Evolutionary conservation across 2,888 invertebrate genomes (phyloP).

Genomic region (Latrodectus elegans): DNA sequence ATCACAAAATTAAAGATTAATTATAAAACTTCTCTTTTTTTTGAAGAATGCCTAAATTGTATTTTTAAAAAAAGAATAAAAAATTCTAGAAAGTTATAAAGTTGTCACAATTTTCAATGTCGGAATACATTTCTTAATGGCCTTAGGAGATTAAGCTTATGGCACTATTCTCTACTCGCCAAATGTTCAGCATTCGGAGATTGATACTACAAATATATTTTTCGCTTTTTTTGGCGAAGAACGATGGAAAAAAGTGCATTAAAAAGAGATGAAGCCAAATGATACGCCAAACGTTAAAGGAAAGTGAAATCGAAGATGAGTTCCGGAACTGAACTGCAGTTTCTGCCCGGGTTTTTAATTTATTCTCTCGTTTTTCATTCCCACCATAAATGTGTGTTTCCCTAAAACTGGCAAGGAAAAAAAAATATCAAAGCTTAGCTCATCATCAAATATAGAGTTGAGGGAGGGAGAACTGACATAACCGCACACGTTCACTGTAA

Average conservation of each 20-base stretch:
- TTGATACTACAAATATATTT: conserved; percentile 25
- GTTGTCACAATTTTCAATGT: too few relatives aligned
- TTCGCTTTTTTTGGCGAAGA: conserved; percentile 3
- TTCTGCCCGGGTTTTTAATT: conserved; percentile 53
- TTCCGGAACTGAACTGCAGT: conserved; percentile 66
- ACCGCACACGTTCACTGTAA: conserved; percentile 49
- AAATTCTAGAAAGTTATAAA: too few relatives aligned
- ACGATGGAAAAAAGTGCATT: conserved; percentile 3
- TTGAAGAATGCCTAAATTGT: too few relatives aligned
- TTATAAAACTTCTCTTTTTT: too few relatives aligned
- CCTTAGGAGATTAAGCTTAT: too few relatives aligned
- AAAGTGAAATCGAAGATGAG: conserved; percentile 41
- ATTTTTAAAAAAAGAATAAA: too few relatives aligned
- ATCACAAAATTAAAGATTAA: too few relatives aligned
- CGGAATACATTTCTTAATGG: too few relatives aligned
- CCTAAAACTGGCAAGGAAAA: conserved; percentile 36
- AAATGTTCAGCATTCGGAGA: not conserved
- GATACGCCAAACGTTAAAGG: conserved; percentile 33
- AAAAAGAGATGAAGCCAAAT: conserved; percentile 45
- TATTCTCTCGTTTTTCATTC: conserved; percentile 44
- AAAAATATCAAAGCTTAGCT: conserved; percentile 28
- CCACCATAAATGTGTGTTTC: conserved; percentile 22
- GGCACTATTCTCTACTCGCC: too few relatives aligned
- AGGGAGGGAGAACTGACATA: conserved; percentile 5
- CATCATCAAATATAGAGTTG: conserved; percentile 13